Evolutionary conservation across 2,797 vertebrate genomes (phyloP).

Genomic region (Aulostomus chinensis): DNA sequence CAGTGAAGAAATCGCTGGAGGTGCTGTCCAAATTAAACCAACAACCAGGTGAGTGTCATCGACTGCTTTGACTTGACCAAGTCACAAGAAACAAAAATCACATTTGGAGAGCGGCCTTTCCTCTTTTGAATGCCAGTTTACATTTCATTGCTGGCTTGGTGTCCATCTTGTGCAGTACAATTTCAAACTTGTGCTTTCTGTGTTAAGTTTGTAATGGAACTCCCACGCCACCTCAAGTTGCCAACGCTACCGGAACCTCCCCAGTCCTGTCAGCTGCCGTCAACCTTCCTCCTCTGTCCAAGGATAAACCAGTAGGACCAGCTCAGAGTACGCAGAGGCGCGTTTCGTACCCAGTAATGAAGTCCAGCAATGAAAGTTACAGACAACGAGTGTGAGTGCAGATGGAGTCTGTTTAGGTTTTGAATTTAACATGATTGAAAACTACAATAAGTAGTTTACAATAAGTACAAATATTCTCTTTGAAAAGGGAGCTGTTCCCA

Average conservation of each 20-base stretch:
- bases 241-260: slow-evolving; percentile 41
- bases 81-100: background rate
- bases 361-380: background rate
- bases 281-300: slow-evolving; percentile 13
- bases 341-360: slow-evolving; percentile 2
- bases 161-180: background rate
- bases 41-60: slow-evolving; percentile 50
- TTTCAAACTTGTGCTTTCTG: slow-evolving; percentile 12
- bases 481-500: slow-evolving; percentile 79
- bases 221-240: slow-evolving; percentile 25
- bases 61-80: no score
- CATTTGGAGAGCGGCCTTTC: no score
- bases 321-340: slow-evolving; percentile 30
- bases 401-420: no score
- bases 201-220: slow-evolving; percentile 23
- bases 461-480: background rate
- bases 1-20: slow-evolving; percentile 69
- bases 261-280: slow-evolving; percentile 57
- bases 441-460: no score
- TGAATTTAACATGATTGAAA: no score
- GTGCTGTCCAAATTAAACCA: slow-evolving; percentile 63
- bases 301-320: slow-evolving; percentile 10
- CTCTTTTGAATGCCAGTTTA: no score
- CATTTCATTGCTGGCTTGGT: no score
- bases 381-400: slow-evolving; percentile 45